Percentiles rank a stretch among this genome's conserved stretches.
phyloP scores from a whole-genome alignment of 2,888 invertebrate species.

The Loripinus fragilis region DNA sequence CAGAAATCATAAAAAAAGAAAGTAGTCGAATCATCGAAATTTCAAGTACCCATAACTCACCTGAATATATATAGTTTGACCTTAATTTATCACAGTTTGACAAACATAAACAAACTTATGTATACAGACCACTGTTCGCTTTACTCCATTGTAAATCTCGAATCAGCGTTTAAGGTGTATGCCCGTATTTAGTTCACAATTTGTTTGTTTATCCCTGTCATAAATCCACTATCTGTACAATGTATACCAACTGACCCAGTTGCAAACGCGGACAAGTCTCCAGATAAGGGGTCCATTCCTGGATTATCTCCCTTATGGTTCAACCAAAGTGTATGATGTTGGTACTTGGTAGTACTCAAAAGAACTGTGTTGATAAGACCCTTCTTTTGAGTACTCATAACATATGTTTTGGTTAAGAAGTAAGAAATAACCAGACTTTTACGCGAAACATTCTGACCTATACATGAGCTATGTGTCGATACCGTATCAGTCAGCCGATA shows the following conservation, averaged over 20 bases:
- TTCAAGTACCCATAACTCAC: background rate
- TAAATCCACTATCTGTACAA: background rate
- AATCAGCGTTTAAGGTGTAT: background rate
- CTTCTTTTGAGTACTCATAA: too few species aligned
- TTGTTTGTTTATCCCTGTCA: slow-evolving; percentile 18
- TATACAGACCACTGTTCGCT: slow-evolving; percentile 3
- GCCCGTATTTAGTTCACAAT: slow-evolving; percentile 1
- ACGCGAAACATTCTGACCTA: too few species aligned
- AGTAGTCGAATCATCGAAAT: too few species aligned
- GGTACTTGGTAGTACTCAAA: too few species aligned
- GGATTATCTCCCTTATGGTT: background rate
- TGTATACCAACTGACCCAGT: slow-evolving; percentile 8
- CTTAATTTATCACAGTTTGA: background rate
- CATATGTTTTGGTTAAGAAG: too few species aligned
- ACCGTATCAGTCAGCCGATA: too few species aligned
- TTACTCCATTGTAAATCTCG: background rate
- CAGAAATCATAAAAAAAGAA: too few species aligned
- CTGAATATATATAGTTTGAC: background rate
- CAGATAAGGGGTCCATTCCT: too few species aligned
- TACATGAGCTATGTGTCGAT: too few species aligned
- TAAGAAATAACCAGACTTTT: too few species aligned
- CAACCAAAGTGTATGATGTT: too few species aligned
- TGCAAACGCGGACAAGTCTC: background rate
- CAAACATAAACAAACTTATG: slow-evolving; percentile 10
- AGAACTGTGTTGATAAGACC: too few species aligned